phyloP scores from a whole-genome alignment of 2,113 vertebrate species.

The Centrocercus urophasianus region DNA sequence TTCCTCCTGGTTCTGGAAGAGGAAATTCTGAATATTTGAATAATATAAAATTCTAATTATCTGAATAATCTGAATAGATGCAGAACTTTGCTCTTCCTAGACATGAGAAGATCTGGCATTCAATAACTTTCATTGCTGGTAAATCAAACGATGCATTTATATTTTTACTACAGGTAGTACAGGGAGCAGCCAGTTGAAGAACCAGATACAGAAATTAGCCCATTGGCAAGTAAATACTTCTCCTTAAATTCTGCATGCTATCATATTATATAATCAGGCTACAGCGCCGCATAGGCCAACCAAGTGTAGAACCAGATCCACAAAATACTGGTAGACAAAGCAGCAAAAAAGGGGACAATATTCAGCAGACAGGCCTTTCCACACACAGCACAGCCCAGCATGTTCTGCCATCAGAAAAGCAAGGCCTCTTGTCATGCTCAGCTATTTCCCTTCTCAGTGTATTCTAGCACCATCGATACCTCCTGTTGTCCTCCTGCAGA shows the following conservation, averaged over 20 bases:
- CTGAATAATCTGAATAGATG: no score
- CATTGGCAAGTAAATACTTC: neutral
- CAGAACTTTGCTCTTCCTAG: neutral
- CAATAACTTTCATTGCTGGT: neutral
- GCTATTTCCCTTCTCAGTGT: neutral
- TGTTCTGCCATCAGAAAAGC: neutral
- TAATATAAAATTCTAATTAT: no score
- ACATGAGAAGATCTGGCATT: neutral
- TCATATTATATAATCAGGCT: neutral
- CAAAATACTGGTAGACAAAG: neutral
- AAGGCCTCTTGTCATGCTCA: neutral
- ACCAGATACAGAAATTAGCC: neutral
- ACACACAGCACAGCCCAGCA: neutral
- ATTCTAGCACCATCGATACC: constrained; percentile 15
- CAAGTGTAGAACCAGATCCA: neutral
- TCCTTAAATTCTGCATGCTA: neutral
- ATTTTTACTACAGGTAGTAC: neutral
- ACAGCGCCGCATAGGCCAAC: neutral
- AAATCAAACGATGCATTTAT: neutral
- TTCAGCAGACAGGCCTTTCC: neutral
- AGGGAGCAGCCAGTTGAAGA: neutral
- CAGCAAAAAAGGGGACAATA: neutral
- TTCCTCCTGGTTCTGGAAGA: neutral
- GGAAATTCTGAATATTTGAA: neutral
- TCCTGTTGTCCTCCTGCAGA: constrained; percentile 94